Percentiles rank a stretch among this genome's conserved stretches.
phyloP scores from a whole-genome alignment of 2,113 vertebrate species.

The Passer montanus region DNA sequence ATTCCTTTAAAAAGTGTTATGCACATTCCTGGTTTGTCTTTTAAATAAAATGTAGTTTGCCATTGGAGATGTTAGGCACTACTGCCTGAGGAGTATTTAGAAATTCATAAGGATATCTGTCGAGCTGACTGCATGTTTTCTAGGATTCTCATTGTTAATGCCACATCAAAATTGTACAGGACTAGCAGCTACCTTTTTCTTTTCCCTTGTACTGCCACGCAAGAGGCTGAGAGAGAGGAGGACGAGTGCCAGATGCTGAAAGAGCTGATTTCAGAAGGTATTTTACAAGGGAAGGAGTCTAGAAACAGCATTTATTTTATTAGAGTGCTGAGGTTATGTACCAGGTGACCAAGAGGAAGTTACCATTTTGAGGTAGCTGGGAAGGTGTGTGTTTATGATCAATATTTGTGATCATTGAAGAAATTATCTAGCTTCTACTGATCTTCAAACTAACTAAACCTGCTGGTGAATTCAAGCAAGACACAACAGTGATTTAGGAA shows the following conservation, averaged over 20 bases:
- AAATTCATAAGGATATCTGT: neutral
- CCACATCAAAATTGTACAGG: neutral
- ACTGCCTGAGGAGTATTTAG: neutral
- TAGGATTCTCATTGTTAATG: neutral
- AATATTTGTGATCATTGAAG: neutral
- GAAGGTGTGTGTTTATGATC: neutral
- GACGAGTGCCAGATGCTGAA: neutral
- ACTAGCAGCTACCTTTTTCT: neutral
- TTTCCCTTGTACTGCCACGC: neutral
- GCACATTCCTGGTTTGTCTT: constrained; percentile 7
- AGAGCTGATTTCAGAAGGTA: neutral
- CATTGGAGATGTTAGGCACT: neutral
- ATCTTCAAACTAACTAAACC: neutral
- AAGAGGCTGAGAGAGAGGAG: neutral
- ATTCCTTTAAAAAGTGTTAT: neutral
- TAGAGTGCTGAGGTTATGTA: neutral
- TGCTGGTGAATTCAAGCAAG: neutral
- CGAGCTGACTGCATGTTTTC: neutral
- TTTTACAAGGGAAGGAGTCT: neutral
- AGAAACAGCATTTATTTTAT: neutral
- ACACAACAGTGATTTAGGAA: neutral
- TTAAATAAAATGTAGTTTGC: neutral
- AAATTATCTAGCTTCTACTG: neutral
- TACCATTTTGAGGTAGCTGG: neutral
- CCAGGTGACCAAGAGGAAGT: neutral